A percentile compares a stretch with the other conserved stretches of the same genome.
Conservation (phyloP, 2,888 invertebrate species). For the Epinotia nisella region DNA sequence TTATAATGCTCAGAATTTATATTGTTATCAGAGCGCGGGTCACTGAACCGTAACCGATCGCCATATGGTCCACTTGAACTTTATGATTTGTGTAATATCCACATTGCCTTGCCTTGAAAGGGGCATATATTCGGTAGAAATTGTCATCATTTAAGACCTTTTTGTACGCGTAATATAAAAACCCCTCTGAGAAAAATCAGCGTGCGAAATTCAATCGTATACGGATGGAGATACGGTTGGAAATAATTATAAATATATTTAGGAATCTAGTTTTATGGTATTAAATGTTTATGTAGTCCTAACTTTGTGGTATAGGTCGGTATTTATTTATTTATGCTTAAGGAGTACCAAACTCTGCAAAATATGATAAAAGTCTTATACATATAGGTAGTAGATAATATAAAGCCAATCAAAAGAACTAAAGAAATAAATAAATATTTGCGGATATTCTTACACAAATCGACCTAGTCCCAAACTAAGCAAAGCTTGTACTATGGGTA, state of each 20-base stretch:
- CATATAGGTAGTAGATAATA: no score
- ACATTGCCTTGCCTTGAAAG: not conserved
- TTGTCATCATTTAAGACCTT: not conserved
- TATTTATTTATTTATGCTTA: no score
- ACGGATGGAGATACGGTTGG: not conserved
- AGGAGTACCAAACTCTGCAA: no score
- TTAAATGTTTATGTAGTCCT: not conserved
- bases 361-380: no score
- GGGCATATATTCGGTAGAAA: not conserved
- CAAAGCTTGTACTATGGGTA: no score
- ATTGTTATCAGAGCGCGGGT: slow-evolving; percentile 43
- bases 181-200: not conserved
- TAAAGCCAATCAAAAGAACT: no score
- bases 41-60: slow-evolving; percentile 42
- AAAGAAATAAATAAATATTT: no score
- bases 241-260: not conserved
- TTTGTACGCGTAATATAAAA: not conserved
- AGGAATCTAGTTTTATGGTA: not conserved
- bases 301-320: no score
- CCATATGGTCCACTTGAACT: slow-evolving; percentile 44
- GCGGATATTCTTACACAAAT: no score
- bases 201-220: not conserved
- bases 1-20: slow-evolving; percentile 29
- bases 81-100: slow-evolving; percentile 46
- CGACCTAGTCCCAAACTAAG: no score